Evolutionary conservation across 1,140 invertebrate species (phyloP).

Genomic region (Leptinotarsa lineolata): DNA sequence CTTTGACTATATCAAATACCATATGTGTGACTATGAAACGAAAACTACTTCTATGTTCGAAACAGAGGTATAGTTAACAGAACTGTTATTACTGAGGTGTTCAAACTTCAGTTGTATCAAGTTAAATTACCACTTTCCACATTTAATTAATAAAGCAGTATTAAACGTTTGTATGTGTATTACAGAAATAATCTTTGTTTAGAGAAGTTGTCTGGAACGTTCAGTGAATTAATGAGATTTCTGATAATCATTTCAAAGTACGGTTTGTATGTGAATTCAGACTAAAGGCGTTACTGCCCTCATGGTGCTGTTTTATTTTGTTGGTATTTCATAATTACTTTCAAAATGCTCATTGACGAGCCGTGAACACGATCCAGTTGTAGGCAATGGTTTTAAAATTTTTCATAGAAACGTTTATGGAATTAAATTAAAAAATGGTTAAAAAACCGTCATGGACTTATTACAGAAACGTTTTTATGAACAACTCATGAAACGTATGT

Average conservation of each 20-base stretch:
- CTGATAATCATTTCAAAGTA: neutral
- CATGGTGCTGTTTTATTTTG: too few species aligned
- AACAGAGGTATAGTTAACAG: constrained; percentile 3
- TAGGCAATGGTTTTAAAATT: too few species aligned
- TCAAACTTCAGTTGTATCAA: neutral
- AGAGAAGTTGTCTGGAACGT: neutral
- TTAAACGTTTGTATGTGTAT: neutral
- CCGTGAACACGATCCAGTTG: too few species aligned
- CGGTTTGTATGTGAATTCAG: too few species aligned
- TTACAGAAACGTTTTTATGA: too few species aligned
- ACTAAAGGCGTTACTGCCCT: too few species aligned
- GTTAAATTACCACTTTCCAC: neutral
- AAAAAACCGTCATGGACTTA: too few species aligned
- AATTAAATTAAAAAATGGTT: too few species aligned
- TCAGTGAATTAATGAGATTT: neutral
- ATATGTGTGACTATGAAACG: neutral
- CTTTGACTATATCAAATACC: neutral
- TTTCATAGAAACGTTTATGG: too few species aligned
- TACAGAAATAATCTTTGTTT: neutral
- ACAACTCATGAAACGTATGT: too few species aligned
- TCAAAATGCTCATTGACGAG: too few species aligned
- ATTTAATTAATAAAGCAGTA: neutral
- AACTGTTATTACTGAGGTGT: constrained; percentile 1
- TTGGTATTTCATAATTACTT: too few species aligned
- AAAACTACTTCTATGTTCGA: neutral